phyloP scores from a whole-genome alignment of 2,797 vertebrate genomes.

The Girardinus metallicus region DNA sequence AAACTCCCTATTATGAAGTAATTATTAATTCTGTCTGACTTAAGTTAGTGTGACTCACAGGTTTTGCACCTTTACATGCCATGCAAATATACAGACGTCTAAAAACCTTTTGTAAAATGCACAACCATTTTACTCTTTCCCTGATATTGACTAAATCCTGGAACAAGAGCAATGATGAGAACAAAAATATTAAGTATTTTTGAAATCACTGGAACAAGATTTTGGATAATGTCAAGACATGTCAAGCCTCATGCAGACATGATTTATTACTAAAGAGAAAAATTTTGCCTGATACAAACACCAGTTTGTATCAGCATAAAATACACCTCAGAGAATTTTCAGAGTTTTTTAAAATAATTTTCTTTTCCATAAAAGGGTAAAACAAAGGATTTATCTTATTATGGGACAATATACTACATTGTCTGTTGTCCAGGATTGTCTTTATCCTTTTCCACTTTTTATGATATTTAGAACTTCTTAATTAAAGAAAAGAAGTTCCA shows the following conservation, averaged over 20 bases:
- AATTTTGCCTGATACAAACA: constrained; percentile 24
- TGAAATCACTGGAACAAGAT: constrained; percentile 23
- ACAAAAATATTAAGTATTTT: constrained; percentile 7
- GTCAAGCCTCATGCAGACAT: constrained; percentile 33
- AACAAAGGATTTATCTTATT: constrained; percentile 26
- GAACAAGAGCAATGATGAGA: constrained; percentile 41
- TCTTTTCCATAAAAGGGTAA: neutral
- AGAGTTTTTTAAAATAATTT: constrained; percentile 13
- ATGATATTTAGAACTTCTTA: constrained; percentile 54
- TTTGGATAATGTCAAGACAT: constrained; percentile 17
- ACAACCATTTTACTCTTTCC: constrained; percentile 47
- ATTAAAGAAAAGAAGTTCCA: constrained; percentile 27
- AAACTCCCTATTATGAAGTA: constrained; percentile 40
- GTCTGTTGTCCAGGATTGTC: constrained; percentile 62
- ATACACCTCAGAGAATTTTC: neutral
- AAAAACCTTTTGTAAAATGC: constrained; percentile 42
- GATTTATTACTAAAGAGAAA: constrained; percentile 34
- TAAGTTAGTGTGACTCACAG: constrained; percentile 47
- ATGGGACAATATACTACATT: constrained; percentile 13
- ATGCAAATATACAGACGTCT: constrained; percentile 39
- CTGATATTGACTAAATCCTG: constrained; percentile 58
- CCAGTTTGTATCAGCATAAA: constrained; percentile 9
- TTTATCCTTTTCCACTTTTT: constrained; percentile 40
- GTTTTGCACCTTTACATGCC: constrained; percentile 41
- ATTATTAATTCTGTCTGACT: constrained; percentile 37